Base-by-base conservation (phyloP, 2,113 vertebrate species). In the Bubo blakistoni region DNA sequence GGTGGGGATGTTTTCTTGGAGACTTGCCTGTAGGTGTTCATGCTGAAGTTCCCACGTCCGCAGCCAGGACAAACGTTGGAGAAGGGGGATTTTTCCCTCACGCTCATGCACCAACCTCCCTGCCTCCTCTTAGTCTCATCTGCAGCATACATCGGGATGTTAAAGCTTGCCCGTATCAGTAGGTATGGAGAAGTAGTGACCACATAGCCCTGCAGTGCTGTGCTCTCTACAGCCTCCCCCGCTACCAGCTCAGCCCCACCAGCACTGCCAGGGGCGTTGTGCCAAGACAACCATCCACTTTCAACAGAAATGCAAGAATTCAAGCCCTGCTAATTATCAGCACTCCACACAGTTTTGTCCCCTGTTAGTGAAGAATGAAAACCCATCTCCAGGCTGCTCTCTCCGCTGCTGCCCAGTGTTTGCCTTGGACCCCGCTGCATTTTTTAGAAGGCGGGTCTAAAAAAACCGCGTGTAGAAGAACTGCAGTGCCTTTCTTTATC, bases 1-100 rank as follows among this genome's bases (percentile, higher is more conserved):
- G 74, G 82, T 97, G 95, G 98, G 97, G 96, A 97, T 88, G 96
- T 96, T 80, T 91, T 92, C 40, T 96, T 97, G 9, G 90, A 98
- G 58, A 81, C 30, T n/a, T 97, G 95, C 55, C 91, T 98, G 59
- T 94, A 97, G 95, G 96, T 86, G 13, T 7, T 97, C 40, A 30
- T 17, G 26, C 93, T 96, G 57, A 96, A 92, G 40, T 97, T 97
- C 88, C 97, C 97, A 12, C 88, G 87, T 32, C 57, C 97, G 44
- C 92, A 97, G 34, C 74, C 86, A 7, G 94, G 90, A 17, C 81
- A 58, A 46, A 65, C 94, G 32, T 85, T 81, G 14, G 96, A 98
- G 69, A 97, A 98, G 4, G 97, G 97, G 27, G 91, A 88, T 55
- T 94, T 98, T 86, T 97, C 96, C 25, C 96, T 98, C 66, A 67